These are phyloP conservation scores for Agrilus planipennis DNA, from an alignment of 1,140 invertebrate genomes.

Conservation along the genomic window DNA sequence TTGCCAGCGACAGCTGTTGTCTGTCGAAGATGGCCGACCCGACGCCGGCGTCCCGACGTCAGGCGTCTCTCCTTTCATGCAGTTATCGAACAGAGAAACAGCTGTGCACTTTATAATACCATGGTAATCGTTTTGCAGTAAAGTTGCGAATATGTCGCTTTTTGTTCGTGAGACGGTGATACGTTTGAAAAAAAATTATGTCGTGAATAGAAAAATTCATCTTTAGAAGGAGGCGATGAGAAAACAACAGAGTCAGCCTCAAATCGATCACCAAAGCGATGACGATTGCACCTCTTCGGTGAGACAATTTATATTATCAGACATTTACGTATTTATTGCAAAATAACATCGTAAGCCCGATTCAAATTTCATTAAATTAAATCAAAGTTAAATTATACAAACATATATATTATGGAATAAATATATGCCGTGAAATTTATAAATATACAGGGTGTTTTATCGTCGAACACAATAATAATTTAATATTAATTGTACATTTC, in stretches of 20 bases:
- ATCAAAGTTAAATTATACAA: no score
- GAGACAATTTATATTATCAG: not conserved
- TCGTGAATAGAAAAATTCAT: no score
- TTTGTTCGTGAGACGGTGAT: not conserved
- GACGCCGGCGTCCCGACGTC: constrained; percentile 4
- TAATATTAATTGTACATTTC: not conserved
- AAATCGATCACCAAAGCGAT: constrained; percentile 6
- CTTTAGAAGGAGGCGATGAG: no score
- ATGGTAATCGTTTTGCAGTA: not conserved
- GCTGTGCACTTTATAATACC: no score
- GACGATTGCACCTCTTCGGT: constrained; percentile 6
- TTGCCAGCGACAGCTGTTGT: no score
- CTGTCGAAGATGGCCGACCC: no score
- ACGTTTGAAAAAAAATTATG: not conserved
- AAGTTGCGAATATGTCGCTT: constrained; percentile 1
- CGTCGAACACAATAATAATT: not conserved
- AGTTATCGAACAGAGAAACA: not conserved
- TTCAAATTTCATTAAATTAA: no score
- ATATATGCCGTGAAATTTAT: not conserved
- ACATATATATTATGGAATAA: no score
- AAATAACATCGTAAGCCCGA: not conserved
- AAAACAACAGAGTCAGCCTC: constrained; percentile 5
- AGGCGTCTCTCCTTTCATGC: not conserved
- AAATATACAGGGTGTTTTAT: not conserved
- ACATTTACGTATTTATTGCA: not conserved